phyloP scores from a whole-genome alignment of 2,888 invertebrate species.

The Dastarcus helophoroides region DNA sequence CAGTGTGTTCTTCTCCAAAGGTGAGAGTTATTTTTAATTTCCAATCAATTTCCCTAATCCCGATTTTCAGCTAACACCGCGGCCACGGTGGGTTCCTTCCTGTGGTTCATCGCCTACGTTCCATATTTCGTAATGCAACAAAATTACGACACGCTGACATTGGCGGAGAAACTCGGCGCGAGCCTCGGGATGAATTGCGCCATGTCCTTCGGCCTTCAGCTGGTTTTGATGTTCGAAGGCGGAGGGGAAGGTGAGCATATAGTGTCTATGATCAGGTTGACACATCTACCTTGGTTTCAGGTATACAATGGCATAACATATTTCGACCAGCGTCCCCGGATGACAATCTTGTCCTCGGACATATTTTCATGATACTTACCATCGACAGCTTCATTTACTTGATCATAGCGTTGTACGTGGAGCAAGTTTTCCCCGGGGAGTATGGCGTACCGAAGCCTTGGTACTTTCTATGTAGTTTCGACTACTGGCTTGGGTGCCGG shows the following conservation, averaged over 20 bases:
- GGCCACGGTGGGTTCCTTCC: conserved; percentile 60
- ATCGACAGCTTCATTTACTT: conserved; percentile 60
- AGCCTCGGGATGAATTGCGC: conserved; percentile 67
- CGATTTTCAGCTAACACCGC: conserved; percentile 59
- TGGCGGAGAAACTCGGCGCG: conserved; percentile 47
- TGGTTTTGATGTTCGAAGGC: conserved; percentile 61
- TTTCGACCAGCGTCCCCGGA: conserved; percentile 52
- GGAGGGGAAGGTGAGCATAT: conserved; percentile 47
- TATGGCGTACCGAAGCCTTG: conserved; percentile 73
- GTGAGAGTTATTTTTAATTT: conserved; percentile 33
- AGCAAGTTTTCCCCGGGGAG: conserved; percentile 77
- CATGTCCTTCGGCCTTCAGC: conserved; percentile 67
- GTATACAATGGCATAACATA: conserved; percentile 53
- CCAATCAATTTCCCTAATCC: background rate
- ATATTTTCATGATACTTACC: conserved; percentile 61
- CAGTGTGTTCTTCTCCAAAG: conserved; percentile 61
- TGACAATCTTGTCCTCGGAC: conserved; percentile 56
- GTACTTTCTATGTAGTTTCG: conserved; percentile 60
- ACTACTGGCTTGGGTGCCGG: conserved; percentile 42
- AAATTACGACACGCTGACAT: conserved; percentile 51
- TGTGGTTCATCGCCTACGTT: conserved; percentile 64
- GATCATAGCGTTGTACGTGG: conserved; percentile 69
- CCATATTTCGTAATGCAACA: conserved; percentile 56
- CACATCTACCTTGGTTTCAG: too few species aligned
- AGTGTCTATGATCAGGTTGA: too few species aligned